Base-by-base conservation (phyloP, 2,888 invertebrate genomes). In the Cheilosia urbana region DNA sequence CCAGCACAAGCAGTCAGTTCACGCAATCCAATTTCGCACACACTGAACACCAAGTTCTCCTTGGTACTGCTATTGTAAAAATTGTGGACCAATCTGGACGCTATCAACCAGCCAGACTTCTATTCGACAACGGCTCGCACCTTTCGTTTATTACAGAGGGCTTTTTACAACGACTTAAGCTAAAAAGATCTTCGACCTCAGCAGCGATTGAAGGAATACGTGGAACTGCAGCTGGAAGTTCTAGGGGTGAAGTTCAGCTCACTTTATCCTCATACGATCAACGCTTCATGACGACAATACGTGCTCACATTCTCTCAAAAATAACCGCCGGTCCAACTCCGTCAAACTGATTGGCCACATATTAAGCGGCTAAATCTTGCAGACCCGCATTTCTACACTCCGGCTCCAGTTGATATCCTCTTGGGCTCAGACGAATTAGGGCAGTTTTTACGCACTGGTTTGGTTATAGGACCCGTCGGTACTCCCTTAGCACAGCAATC, bases 121-220 rank as follows among this genome's bases (percentile, higher is more conserved):
- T 27, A 27, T 6, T 27, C 6, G 27, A 27, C 27, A 27, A 60
- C 1, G 66, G 77, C 2, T 77, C 71, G 6, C 76, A 82, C 15
- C 68, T 76, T 15, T 76, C 79, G 1, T 83, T 83, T 30, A 68
- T 80, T 13, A 63, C 72, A 1, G 73, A 81, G 11, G 19, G 69
- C 2, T 69, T 62, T 30, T 51, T 87, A 9, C 58, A 73, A 51
- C 65, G 76, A 21, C 69, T 87, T 9, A 51, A 60, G n/a, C 68
- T 85, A 2, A 42, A 42, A 19, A 65, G 78, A 57, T 65, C 45
- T 11, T 15, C 60, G 11, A 40, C 75, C 21, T 71, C 53, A 9
- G 21, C 58, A n/a, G 27, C 40, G 15, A 47, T 83, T 17, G 71
- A 63, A 13, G 78, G 83, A 19, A 83, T 83, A 24, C 72, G 83